phyloP scores from a whole-genome alignment of 2,113 vertebrate species.

The Xenotilapia longispinis region DNA sequence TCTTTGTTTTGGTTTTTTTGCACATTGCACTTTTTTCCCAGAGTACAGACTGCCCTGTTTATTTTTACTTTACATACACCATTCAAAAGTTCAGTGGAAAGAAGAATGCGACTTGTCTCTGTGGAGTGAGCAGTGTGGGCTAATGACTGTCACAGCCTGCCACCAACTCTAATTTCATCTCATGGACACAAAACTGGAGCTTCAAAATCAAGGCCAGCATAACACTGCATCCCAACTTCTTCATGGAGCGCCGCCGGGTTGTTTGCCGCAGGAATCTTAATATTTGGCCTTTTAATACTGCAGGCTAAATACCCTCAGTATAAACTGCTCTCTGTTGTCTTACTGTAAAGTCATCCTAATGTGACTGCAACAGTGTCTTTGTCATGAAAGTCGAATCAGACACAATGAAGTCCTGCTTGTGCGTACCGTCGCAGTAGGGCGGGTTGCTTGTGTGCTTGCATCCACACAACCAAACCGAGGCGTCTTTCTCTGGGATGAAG shows the following conservation, averaged over 20 bases:
- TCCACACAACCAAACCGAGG: constrained; percentile 67
- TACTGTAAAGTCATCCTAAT: too few species aligned
- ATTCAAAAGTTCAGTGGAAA: accelerated
- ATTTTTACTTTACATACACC: not conserved
- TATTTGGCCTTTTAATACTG: not conserved
- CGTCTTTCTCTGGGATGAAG: constrained; percentile 65
- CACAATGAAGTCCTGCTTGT: constrained; percentile 62
- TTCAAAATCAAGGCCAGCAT: too few species aligned
- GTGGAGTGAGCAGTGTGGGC: not conserved
- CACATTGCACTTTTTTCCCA: not conserved
- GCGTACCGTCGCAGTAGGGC: constrained; percentile 81
- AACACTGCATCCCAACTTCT: not conserved
- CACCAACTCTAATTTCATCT: not conserved
- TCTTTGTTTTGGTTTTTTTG: too few species aligned
- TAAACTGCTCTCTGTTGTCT: accelerated
- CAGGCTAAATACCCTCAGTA: accelerated
- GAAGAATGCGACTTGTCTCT: not conserved
- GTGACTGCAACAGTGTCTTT: not conserved
- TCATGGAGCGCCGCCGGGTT: accelerated
- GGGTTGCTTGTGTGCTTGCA: constrained; percentile 77
- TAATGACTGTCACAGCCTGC: not conserved
- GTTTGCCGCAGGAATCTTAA: not conserved
- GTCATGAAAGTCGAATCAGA: not conserved
- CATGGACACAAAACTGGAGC: too few species aligned
- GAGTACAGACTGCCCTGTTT: not conserved